phyloP scores from a whole-genome alignment of 2,797 vertebrate genomes.

The Cercopithecus mitis region DNA sequence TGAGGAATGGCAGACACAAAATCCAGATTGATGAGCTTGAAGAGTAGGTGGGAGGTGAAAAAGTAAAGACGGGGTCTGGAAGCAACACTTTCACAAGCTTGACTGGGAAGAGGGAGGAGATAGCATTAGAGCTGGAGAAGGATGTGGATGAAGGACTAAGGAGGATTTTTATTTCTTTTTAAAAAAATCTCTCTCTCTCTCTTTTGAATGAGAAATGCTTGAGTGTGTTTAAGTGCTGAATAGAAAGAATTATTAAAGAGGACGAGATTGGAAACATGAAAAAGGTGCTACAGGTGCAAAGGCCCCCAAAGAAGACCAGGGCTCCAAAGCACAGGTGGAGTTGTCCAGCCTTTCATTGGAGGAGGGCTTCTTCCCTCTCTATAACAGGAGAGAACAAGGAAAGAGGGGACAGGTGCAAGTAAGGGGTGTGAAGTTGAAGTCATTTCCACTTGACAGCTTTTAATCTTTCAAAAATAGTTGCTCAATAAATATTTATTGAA shows the following conservation, averaged over 20 bases:
- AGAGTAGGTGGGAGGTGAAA: background rate
- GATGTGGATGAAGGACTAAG: background rate
- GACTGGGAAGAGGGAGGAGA: background rate
- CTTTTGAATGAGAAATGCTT: background rate
- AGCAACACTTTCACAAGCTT: background rate
- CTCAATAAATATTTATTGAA: constrained; percentile 50
- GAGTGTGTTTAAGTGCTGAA: background rate
- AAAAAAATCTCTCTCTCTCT: background rate
- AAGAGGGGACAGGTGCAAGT: background rate
- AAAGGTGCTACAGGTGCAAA: background rate
- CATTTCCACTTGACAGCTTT: constrained; percentile 2
- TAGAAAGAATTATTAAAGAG: background rate
- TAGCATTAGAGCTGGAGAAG: background rate
- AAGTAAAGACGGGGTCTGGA: background rate
- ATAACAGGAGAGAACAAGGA: background rate
- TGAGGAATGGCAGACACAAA: background rate
- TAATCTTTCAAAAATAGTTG: constrained; percentile 28
- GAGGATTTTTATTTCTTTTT: constrained; percentile 48
- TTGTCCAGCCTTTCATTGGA: background rate
- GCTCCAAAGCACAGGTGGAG: background rate
- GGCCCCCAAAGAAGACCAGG: background rate
- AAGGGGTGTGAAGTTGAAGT: background rate
- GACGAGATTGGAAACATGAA: background rate
- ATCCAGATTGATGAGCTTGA: background rate
- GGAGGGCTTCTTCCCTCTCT: background rate